phyloP scores from a whole-genome alignment of 2,888 invertebrate species.

The Dascillus cervinus region DNA sequence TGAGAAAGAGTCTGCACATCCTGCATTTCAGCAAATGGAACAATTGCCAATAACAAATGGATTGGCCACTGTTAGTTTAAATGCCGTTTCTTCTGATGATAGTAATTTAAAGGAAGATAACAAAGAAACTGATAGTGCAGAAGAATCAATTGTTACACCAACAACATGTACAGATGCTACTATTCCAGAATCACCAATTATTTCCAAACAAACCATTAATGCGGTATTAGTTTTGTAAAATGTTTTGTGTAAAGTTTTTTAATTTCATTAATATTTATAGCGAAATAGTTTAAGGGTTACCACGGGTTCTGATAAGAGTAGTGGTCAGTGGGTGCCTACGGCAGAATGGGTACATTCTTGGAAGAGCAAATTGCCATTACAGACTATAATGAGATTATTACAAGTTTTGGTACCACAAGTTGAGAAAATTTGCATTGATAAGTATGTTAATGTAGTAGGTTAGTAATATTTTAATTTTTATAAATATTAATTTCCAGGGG shows the following conservation, averaged over 20 bases:
- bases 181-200: slow-evolving; percentile 4
- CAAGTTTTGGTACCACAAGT: slow-evolving; percentile 99
- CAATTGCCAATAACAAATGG: slow-evolving; percentile 35
- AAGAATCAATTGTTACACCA: background rate
- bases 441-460: slow-evolving; percentile 48
- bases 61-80: slow-evolving; percentile 33
- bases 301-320: slow-evolving; percentile 33
- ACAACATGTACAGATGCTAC: background rate
- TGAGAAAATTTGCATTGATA: slow-evolving; percentile 99
- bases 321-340: slow-evolving; percentile 74
- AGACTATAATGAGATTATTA: slow-evolving; percentile 97
- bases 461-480: no score
- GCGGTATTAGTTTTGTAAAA: no score
- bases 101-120: slow-evolving; percentile 2
- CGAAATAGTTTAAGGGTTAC: slow-evolving; percentile 57
- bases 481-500: slow-evolving; percentile 75
- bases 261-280: slow-evolving; percentile 34
- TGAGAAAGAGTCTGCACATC: slow-evolving; percentile 88
- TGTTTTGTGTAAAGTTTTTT: slow-evolving; percentile 1
- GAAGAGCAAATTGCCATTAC: slow-evolving; percentile 94
- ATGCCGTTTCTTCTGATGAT: slow-evolving; percentile 27
- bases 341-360: slow-evolving; percentile 94
- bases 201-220: slow-evolving; percentile 30
- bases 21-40: slow-evolving; percentile 38
- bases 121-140: slow-evolving; percentile 2